A percentile compares a stretch with the other conserved stretches of the same genome.
Evolutionary conservation across 2,113 vertebrate genomes (phyloP).

Genomic region (crab-eating macaque (Macaca fascicularis)): DNA sequence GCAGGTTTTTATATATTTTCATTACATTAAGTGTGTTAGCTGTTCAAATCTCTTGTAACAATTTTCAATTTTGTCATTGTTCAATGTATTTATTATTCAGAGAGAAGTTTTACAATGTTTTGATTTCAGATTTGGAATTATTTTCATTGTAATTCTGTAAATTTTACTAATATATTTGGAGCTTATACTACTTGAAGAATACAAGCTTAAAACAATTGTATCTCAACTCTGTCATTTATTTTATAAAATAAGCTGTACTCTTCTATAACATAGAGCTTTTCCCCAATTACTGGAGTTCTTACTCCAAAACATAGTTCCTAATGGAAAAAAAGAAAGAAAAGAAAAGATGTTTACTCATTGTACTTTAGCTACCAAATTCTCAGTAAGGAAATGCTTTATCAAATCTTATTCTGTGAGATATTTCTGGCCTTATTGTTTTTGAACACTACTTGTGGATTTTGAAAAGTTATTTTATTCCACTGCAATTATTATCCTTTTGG

Average conservation of each 20-base stretch:
- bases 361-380: background rate
- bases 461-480: background rate
- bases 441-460: background rate
- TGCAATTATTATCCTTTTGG: background rate
- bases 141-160: background rate
- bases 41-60: background rate
- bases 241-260: background rate
- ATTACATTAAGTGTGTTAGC: background rate
- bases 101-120: background rate
- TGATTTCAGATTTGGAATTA: background rate
- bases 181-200: background rate
- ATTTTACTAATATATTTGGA: background rate
- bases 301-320: background rate
- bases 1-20: background rate
- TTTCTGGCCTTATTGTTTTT: background rate
- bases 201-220: background rate
- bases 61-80: background rate
- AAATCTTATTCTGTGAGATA: background rate
- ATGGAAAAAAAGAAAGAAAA: background rate
- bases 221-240: background rate
- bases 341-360: background rate
- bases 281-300: background rate
- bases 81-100: background rate
- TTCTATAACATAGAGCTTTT: background rate
- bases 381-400: background rate